Evolutionary conservation across 2,113 vertebrate species (phyloP).

Genomic region (Neotoma lepida): DNA sequence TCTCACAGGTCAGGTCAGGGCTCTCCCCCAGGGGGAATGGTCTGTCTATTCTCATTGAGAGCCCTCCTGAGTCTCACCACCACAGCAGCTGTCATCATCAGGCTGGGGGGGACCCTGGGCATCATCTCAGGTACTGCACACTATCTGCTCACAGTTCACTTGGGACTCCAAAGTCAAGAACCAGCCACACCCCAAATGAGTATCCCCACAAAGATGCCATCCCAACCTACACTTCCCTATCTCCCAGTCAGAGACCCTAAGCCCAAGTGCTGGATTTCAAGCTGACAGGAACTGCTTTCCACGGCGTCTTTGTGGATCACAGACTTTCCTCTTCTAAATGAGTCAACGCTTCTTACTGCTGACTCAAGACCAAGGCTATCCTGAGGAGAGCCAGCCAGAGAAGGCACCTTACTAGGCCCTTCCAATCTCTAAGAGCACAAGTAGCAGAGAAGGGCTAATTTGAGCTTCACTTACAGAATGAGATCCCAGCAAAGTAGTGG

Average conservation of each 20-base stretch:
- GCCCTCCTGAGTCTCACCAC: not conserved
- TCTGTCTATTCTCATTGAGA: not conserved
- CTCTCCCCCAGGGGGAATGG: rapidly evolving
- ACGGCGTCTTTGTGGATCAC: not conserved
- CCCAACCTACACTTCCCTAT: too few relatives aligned
- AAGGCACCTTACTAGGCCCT: not conserved
- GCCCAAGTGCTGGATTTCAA: not conserved
- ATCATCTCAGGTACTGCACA: rapidly evolving
- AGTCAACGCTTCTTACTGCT: not conserved
- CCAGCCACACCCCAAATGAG: not conserved
- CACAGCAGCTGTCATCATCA: not conserved
- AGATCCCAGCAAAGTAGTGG: not conserved
- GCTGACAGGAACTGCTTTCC: not conserved
- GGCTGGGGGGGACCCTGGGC: not conserved
- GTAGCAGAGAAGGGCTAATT: not conserved
- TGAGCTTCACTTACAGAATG: not conserved
- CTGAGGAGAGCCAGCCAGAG: not conserved
- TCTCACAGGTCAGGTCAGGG: not conserved
- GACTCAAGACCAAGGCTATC: not conserved
- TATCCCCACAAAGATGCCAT: too few relatives aligned
- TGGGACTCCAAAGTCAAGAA: not conserved
- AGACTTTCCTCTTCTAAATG: not conserved
- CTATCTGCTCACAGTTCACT: not conserved
- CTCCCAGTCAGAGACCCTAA: not conserved
- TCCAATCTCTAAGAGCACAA: too few relatives aligned